Conservation (phyloP, 1,140 invertebrate species). For the Coenobita brevimanus region DNA sequence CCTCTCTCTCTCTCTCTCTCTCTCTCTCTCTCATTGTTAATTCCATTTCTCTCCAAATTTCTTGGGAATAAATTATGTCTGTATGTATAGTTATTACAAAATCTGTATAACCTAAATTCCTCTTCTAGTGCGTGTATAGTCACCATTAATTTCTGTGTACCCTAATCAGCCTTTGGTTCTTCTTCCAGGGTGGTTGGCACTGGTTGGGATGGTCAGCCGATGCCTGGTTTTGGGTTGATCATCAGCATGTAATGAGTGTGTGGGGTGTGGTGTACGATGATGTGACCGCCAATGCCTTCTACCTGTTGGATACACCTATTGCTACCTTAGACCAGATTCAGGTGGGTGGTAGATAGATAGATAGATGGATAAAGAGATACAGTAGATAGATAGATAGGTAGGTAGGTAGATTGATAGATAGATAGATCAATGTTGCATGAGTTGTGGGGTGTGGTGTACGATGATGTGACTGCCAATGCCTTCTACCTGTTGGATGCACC, state of each 20-base stretch:
- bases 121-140: too few species aligned
- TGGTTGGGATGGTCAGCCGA: slow-evolving; percentile 48
- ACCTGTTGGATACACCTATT: slow-evolving; percentile 64
- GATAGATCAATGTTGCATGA: too few species aligned
- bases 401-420: neutral
- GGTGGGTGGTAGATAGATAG: neutral
- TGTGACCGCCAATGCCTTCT: slow-evolving; percentile 61
- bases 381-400: neutral
- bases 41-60: neutral
- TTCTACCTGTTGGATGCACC: slow-evolving; percentile 66
- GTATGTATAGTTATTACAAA: too few species aligned
- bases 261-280: slow-evolving; percentile 66
- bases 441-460: slow-evolving; percentile 67
- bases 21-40: neutral
- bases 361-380: too few species aligned
- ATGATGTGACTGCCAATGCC: slow-evolving; percentile 57
- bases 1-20: slow-evolving; percentile 22
- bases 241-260: slow-evolving; percentile 62
- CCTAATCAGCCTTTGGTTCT: neutral
- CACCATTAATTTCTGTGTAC: too few species aligned
- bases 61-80: too few species aligned
- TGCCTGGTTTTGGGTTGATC: slow-evolving; percentile 62
- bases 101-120: too few species aligned
- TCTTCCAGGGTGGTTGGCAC: slow-evolving; percentile 47
- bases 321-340: slow-evolving; percentile 64